Percentiles rank a stretch among this genome's conserved stretches.
phyloP scores from a whole-genome alignment of 2,888 invertebrate species.

The Drosophila atroscutellata region DNA sequence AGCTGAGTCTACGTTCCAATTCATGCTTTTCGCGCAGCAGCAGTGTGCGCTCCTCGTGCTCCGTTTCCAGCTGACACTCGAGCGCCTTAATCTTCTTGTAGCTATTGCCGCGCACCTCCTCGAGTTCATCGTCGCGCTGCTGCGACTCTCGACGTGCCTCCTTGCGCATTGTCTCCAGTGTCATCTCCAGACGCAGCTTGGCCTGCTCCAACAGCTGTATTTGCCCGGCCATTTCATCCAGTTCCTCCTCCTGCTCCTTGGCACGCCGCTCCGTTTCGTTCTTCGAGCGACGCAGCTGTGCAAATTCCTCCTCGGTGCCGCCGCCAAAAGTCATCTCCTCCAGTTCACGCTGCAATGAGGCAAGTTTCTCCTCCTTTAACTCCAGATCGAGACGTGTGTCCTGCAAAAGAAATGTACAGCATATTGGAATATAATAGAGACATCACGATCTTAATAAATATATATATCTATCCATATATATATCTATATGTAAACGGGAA shows the following conservation, averaged over 20 bases:
- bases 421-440: neutral
- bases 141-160: conserved; percentile 95
- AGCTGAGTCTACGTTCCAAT: conserved; percentile 93
- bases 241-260: conserved; percentile 96
- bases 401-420: conserved; percentile 84
- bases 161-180: conserved; percentile 95
- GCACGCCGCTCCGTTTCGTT: conserved; percentile 94
- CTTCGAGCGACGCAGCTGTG: conserved; percentile 92
- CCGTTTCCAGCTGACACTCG: conserved; percentile 96
- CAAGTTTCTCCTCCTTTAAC: conserved; percentile 93
- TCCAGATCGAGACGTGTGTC: conserved; percentile 95
- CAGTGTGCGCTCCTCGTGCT: conserved; percentile 95
- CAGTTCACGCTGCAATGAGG: conserved; percentile 91
- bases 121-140: conserved; percentile 96
- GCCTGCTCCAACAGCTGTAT: conserved; percentile 95
- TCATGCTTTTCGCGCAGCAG: conserved; percentile 96
- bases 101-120: conserved; percentile 94
- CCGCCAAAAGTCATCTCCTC: conserved; percentile 93
- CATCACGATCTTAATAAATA: neutral
- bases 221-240: conserved; percentile 97
- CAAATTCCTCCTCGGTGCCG: conserved; percentile 94
- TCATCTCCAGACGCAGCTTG: conserved; percentile 96
- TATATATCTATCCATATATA: neutral
- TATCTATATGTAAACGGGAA: neutral
- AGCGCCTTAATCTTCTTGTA: conserved; percentile 96